phyloP scores from a whole-genome alignment of 2,113 vertebrate species.

The Cephalopterus ornatus region DNA sequence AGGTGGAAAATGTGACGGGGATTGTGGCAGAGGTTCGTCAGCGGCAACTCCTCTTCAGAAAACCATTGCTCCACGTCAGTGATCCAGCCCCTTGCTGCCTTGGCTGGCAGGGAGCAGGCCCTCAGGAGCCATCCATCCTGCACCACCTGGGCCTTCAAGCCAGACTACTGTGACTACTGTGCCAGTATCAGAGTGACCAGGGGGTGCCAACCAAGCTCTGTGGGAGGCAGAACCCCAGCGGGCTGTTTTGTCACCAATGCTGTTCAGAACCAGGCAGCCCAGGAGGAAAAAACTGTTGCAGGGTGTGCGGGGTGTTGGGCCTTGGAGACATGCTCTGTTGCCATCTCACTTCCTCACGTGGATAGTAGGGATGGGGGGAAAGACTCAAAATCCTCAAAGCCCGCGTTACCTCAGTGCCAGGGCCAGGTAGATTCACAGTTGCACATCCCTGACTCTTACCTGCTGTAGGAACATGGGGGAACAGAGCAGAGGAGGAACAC shows the following conservation, averaged over 20 bases:
- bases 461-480: not conserved
- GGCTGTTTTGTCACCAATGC: rapidly evolving
- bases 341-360: not conserved
- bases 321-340: not conserved
- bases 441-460: not conserved
- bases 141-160: not conserved
- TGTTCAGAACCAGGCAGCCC: not conserved
- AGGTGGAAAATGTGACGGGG: not conserved
- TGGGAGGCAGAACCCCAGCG: rapidly evolving
- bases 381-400: not conserved
- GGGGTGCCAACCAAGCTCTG: not conserved
- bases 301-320: rapidly evolving
- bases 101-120: rapidly evolving
- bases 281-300: not conserved
- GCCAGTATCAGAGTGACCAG: not conserved
- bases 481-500: rapidly evolving
- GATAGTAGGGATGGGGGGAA: no score
- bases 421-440: not conserved
- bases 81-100: not conserved
- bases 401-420: not conserved
- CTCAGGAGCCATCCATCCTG: rapidly evolving
- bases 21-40: not conserved
- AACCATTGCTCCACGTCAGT: not conserved
- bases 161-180: not conserved
- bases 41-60: not conserved